Base-by-base conservation (phyloP, 30 jellyfish, hydroid and myxozoan species). In the Chrysaora quinquecirrha region DNA sequence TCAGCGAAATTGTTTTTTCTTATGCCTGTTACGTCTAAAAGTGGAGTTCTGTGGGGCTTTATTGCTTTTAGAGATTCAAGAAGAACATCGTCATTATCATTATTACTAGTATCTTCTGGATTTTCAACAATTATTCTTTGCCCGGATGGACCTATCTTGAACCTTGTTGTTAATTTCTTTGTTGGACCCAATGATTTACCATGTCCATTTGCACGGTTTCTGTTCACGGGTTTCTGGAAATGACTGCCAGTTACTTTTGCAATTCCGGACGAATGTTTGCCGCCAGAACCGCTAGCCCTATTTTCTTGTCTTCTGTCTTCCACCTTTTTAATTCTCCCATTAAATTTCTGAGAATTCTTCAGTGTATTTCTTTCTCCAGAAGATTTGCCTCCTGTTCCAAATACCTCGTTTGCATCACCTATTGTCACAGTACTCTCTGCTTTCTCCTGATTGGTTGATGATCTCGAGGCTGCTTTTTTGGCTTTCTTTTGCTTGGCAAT, bases 371-470 rank as follows among this genome's bases (percentile, higher is more conserved):
- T 48, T 9, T 12, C 38, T 21, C 30, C 82, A 19, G 63, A 28
- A 33, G 52, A 64, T 28, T n/a, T 70, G n/a, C 24, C 30, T 0
- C 72, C 49, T 1, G 74, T 47, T 28, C 61, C 60, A 67, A 80
- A 80, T 1, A 80, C 83, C 35, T 72, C 75, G 70, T 65, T 73
- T 1, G 95, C 76, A 32, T 73, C 85, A 25, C 84, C 95, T 0
- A 64, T 73, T 3, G 60, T 64, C 19, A 70, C 32, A 38, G 75
- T 65, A 23, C 75, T 46, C 14, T 31, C 24, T 0, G 82, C 34
- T 46, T 43, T 20, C 25, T 1, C 7, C 34, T 30, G 4, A 69
- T 32, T 35, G 48, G 64, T 82, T 29, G 65, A 25, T 23, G 71
- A 19, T 29, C 56, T 30, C 46, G 69, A 23, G 18, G 63, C 68